phyloP scores from a whole-genome alignment of 1,140 invertebrate species.

The Listronotus oregonensis region DNA sequence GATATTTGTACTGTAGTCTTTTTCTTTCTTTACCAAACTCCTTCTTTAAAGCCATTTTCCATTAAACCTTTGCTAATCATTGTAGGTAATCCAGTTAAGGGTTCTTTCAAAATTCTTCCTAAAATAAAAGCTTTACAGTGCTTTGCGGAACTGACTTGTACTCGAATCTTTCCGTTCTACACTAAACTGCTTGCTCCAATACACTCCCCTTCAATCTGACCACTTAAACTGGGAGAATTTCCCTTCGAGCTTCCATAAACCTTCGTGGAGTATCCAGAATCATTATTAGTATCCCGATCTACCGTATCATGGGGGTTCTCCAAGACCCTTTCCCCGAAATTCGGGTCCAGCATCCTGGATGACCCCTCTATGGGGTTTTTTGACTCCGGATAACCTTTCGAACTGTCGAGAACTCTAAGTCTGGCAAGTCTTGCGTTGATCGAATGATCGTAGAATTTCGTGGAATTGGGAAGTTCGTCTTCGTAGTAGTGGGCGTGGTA shows the following conservation, averaged over 20 bases:
- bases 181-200: conserved; percentile 54
- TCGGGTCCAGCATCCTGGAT: conserved; percentile 45
- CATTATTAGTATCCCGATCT: conserved; percentile 72
- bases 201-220: conserved; percentile 56
- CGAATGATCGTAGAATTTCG: conserved; percentile 41
- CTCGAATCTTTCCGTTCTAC: conserved; percentile 22
- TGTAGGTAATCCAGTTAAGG: too few relatives aligned
- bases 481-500: conserved; percentile 39
- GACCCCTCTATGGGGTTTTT: conserved; percentile 39
- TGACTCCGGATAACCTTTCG: conserved; percentile 40
- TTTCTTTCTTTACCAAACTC: too few relatives aligned
- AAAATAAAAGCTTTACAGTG: too few relatives aligned
- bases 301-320: conserved; percentile 49
- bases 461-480: conserved; percentile 21
- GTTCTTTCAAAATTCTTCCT: too few relatives aligned
- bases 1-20: too few relatives aligned
- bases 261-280: conserved; percentile 80
- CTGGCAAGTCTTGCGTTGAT: conserved; percentile 46
- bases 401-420: conserved; percentile 47
- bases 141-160: neutral
- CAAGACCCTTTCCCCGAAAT: conserved; percentile 25
- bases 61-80: too few relatives aligned
- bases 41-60: too few relatives aligned
- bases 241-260: conserved; percentile 78
- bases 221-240: conserved; percentile 75